Conservation (phyloP, 2,888 invertebrate species). For the Drosophila neotestacea region DNA sequence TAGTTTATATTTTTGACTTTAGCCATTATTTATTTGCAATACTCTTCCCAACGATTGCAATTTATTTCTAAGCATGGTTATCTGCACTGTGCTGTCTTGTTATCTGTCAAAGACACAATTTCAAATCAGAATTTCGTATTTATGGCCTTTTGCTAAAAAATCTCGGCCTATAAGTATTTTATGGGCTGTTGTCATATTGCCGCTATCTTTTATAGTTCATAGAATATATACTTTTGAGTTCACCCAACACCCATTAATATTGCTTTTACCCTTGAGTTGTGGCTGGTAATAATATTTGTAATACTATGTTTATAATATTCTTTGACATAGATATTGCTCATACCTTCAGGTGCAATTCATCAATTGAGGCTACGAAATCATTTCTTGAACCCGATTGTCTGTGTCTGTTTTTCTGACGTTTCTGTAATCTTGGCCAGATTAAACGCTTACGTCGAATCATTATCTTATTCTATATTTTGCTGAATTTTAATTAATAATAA, state of each 20-base stretch:
- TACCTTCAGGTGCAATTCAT: neutral
- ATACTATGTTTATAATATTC: slow-evolving; percentile 13
- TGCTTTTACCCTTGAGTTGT: slow-evolving; percentile 10
- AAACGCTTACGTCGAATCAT: slow-evolving; percentile 1
- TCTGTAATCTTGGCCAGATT: slow-evolving; percentile 7
- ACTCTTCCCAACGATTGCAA: slow-evolving; percentile 2
- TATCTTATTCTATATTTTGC: slow-evolving; percentile 11
- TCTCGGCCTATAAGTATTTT: slow-evolving; percentile 23
- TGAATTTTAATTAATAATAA: slow-evolving; percentile 40
- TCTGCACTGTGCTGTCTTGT: slow-evolving; percentile 1
- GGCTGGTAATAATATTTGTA: slow-evolving; percentile 8
- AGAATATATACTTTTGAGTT: neutral
- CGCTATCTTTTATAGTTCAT: slow-evolving; percentile 31
- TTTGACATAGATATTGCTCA: slow-evolving; percentile 4
- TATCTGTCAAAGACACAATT: slow-evolving; percentile 50
- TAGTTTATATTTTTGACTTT: neutral
- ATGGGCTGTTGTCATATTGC: slow-evolving; percentile 19
- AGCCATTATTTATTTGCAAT: slow-evolving; percentile 1
- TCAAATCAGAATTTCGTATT: slow-evolving; percentile 13
- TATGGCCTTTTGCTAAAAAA: slow-evolving; percentile 18
- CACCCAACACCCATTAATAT: slow-evolving; percentile 27
- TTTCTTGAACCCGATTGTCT: neutral
- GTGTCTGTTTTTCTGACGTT: neutral
- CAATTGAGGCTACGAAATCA: neutral
- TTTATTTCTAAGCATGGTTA: slow-evolving; percentile 16